Evolutionary conservation across 2,888 invertebrate species (phyloP).

Genomic region (Philhelius pedissequus): DNA sequence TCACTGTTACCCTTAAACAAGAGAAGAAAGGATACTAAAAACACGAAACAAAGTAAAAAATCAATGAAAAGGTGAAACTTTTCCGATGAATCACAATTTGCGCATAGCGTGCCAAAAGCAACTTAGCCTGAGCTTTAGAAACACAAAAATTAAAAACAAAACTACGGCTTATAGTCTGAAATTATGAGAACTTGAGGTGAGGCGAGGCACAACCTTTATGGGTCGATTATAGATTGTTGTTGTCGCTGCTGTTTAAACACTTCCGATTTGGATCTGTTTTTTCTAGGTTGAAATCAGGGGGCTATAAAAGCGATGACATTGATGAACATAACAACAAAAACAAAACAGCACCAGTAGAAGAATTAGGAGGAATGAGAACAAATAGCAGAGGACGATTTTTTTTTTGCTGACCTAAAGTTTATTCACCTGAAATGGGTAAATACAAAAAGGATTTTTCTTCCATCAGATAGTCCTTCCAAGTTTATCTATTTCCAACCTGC

Average conservation of each 20-base stretch:
- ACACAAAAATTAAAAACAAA: background rate
- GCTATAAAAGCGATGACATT: background rate
- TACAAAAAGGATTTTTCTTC: too few relatives aligned
- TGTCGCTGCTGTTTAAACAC: slow-evolving; percentile 30
- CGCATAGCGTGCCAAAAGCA: slow-evolving; percentile 58
- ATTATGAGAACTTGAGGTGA: too few relatives aligned
- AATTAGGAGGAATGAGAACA: background rate
- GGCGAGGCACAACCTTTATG: slow-evolving; percentile 47
- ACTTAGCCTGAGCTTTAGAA: slow-evolving; percentile 25
- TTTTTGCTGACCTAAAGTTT: too few relatives aligned
- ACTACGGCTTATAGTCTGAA: too few relatives aligned
- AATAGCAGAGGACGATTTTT: background rate
- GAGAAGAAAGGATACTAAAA: background rate
- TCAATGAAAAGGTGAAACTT: slow-evolving; percentile 67
- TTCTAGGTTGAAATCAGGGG: slow-evolving; percentile 34
- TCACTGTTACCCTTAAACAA: background rate
- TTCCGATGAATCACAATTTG: slow-evolving; percentile 65
- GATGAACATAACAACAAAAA: slow-evolving; percentile 18
- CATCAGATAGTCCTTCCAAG: too few relatives aligned
- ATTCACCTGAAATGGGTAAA: too few relatives aligned
- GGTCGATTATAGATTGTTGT: slow-evolving; percentile 4
- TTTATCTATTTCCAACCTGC: too few relatives aligned
- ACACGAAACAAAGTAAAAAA: slow-evolving; percentile 29
- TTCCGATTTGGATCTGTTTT: slow-evolving; percentile 49
- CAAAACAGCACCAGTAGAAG: background rate